phyloP scores from a whole-genome alignment of 2,797 vertebrate species.

The Gobionotothen gibberifrons region DNA sequence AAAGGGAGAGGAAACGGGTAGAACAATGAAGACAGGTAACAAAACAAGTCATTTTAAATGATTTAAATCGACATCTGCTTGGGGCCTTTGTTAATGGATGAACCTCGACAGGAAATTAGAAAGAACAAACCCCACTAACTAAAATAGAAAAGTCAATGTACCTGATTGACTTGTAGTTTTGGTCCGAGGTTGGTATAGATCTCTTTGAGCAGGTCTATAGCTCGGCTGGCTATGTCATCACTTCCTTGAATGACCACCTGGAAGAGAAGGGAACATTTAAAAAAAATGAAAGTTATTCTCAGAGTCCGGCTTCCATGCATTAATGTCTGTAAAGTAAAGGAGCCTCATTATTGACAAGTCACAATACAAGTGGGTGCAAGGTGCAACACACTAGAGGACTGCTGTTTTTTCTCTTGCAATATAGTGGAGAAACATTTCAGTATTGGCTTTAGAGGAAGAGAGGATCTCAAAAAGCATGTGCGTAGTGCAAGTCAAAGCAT shows the following conservation, averaged over 20 bases:
- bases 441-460: background rate
- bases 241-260: constrained; percentile 99
- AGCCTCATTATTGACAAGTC: constrained; percentile 18
- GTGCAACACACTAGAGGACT: background rate
- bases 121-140: background rate
- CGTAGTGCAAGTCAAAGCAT: background rate
- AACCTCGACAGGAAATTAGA: background rate
- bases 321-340: background rate
- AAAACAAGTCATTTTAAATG: background rate
- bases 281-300: background rate
- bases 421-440: background rate
- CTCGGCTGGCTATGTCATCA: constrained; percentile 97
- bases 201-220: constrained; percentile 98
- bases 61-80: background rate
- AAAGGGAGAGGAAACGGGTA: constrained; percentile 9
- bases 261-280: constrained; percentile 5
- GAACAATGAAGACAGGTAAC: background rate
- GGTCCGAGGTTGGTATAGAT: constrained; percentile 99
- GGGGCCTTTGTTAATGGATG: background rate
- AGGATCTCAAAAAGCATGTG: background rate
- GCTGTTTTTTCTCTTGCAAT: background rate
- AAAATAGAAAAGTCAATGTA: constrained; percentile 57
- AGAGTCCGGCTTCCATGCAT: background rate
- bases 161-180: constrained; percentile 99
- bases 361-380: background rate